phyloP scores from a whole-genome alignment of 2,113 vertebrate species.

The Toxotes chatareus region DNA sequence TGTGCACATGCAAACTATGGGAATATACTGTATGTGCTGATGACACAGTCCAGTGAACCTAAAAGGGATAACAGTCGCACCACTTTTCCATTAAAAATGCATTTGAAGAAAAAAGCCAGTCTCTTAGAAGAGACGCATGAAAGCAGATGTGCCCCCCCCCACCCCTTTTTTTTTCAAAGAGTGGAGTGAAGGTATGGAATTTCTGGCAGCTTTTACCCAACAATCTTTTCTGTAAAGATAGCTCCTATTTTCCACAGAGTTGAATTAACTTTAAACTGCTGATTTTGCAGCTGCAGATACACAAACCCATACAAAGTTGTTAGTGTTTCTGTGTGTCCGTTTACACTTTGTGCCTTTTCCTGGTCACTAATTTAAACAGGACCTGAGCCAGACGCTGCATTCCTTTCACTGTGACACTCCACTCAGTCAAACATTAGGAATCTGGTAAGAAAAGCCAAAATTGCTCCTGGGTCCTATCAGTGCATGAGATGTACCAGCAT shows the following conservation, averaged over 20 bases:
- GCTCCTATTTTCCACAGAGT: slow-evolving; percentile 27
- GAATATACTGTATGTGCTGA: slow-evolving; percentile 40
- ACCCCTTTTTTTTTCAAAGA: slow-evolving; percentile 55
- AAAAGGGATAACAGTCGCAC: slow-evolving; percentile 55
- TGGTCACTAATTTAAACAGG: slow-evolving; percentile 31
- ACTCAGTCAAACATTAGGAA: slow-evolving; percentile 40
- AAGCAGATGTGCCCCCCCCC: slow-evolving; percentile 51
- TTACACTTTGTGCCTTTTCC: background rate
- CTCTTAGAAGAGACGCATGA: slow-evolving; percentile 22
- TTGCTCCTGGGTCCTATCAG: slow-evolving; percentile 6
- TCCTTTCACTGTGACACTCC: slow-evolving; percentile 37
- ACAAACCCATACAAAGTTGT: background rate
- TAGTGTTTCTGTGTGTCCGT: background rate
- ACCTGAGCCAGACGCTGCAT: background rate
- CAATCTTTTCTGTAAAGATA: slow-evolving; percentile 35
- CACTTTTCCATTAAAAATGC: slow-evolving; percentile 69
- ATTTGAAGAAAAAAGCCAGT: slow-evolving; percentile 54
- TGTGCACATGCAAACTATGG: slow-evolving; percentile 28
- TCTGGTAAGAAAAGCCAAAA: slow-evolving; percentile 24
- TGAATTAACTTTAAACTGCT: slow-evolving; percentile 9
- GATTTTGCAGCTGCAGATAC: slow-evolving; percentile 18
- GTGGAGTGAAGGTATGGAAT: slow-evolving; percentile 15
- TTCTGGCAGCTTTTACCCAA: background rate
- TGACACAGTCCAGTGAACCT: slow-evolving; percentile 56
- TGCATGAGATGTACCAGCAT: background rate